Evolutionary conservation across 2,888 invertebrate genomes (phyloP).

Genomic region (Cerastis rubricosa): DNA sequence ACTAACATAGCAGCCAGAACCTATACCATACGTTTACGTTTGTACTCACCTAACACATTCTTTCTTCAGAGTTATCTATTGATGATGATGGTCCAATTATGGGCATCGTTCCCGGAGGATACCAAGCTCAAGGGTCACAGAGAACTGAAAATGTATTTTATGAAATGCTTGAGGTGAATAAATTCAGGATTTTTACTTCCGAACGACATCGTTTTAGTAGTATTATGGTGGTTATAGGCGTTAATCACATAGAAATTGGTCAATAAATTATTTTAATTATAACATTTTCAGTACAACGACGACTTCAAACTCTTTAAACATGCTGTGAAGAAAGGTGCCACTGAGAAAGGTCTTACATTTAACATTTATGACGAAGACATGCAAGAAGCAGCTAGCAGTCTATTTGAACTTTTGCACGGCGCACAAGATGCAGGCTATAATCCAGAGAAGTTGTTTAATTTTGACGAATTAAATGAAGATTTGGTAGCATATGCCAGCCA

Average conservation of each 20-base stretch:
- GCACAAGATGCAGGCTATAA: conserved; percentile 78
- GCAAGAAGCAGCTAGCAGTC: conserved; percentile 84
- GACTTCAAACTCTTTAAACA: conserved; percentile 72
- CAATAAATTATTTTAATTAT: conserved; percentile 2
- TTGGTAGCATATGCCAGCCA: conserved; percentile 87
- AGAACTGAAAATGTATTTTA: conserved; percentile 27
- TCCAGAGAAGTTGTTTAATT: conserved; percentile 77
- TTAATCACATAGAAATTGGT: not conserved
- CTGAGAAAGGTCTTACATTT: conserved; percentile 83
- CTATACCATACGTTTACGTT: too few species aligned
- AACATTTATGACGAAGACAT: conserved; percentile 87
- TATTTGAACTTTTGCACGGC: conserved; percentile 85
- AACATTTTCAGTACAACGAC: conserved; percentile 76
- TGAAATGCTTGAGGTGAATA: conserved; percentile 54
- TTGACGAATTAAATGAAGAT: conserved; percentile 87
- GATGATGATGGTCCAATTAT: conserved; percentile 48
- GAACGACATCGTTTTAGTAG: not conserved
- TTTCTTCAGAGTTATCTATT: conserved; percentile 52
- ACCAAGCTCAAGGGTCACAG: conserved; percentile 68
- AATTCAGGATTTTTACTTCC: not conserved
- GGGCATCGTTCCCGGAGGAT: conserved; percentile 67
- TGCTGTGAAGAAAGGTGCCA: conserved; percentile 75
- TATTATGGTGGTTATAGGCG: not conserved
- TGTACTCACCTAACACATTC: conserved; percentile 1
- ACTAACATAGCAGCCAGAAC: not conserved